Evolutionary conservation across 1,140 invertebrate species (phyloP).

Genomic region (Heliconius hermathena): DNA sequence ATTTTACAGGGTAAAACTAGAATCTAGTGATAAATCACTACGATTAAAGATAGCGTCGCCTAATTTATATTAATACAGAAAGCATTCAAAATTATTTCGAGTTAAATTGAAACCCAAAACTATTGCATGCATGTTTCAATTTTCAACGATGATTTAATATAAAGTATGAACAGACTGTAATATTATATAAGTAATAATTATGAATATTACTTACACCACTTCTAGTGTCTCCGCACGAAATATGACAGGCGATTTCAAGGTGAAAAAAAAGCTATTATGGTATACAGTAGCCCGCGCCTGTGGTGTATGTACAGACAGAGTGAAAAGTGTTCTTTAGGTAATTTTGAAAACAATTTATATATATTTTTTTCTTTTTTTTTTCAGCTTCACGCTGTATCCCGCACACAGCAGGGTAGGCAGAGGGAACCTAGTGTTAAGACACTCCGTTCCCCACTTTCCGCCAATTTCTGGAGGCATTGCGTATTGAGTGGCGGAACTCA

Average conservation of each 20-base stretch:
- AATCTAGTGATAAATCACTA: not conserved
- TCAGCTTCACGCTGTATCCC: too few relatives aligned
- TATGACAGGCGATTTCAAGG: constrained; percentile 59
- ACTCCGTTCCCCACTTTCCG: too few relatives aligned
- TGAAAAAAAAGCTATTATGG: constrained; percentile 69
- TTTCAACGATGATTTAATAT: not conserved
- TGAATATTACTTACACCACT: constrained; percentile 7
- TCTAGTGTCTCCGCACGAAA: constrained; percentile 42
- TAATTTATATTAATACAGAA: too few relatives aligned
- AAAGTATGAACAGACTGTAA: not conserved
- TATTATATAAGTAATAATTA: constrained; percentile 12
- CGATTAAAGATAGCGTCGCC: too few relatives aligned
- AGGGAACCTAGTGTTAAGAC: too few relatives aligned
- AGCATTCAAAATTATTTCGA: too few relatives aligned
- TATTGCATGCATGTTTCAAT: not conserved
- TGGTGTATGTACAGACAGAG: constrained; percentile 22
- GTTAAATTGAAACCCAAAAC: not conserved
- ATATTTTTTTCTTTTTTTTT: too few relatives aligned
- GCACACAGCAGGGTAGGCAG: too few relatives aligned
- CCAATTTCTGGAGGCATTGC: too few relatives aligned
- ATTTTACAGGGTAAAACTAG: too few relatives aligned
- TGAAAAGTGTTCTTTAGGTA: not conserved
- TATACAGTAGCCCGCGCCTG: constrained; percentile 65
- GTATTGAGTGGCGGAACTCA: too few relatives aligned
- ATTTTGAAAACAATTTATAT: not conserved